Base-by-base conservation (phyloP, 92 coral and sea anemone species). In the Zoanthus sociatus region DNA sequence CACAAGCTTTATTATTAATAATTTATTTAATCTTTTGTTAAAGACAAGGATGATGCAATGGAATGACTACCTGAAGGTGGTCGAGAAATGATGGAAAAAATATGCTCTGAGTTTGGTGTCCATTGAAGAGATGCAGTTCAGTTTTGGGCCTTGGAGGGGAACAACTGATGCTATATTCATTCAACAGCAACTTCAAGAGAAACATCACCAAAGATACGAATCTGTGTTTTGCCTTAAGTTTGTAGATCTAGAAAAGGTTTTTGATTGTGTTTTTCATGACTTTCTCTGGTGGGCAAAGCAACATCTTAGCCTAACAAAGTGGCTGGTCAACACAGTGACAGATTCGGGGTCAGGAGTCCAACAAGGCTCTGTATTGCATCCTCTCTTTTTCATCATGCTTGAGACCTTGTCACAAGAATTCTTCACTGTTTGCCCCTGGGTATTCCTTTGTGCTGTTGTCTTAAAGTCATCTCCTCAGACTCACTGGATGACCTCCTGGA, bases 31-130 rank as follows among this genome's bases (percentile, higher is more conserved):
- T 26, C 26, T 26, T 26, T 26, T 26, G 26, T 26, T 16, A 74
- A 86, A 26, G 86, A 75, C n/a, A 86, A 76, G 47, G 89, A 86
- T 20, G 73, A 86, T 77, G 86, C 72, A 33, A 3, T 86, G 85
- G 89, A 75, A 30, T n/a, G 89, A 86, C 9, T 31, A 10, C 54
- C 54, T 46, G 89, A 86, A 84, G 12, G 83, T 72, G 12, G 84
- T 50, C 17, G 70, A 84, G 26, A 48, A 83, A 44, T 84, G 61
- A 7, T 84, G 18, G 88, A 84, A 46, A 71, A 71, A 68, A 58
- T 84, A 37, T 14, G 18, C 20, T 48, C 84, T 6, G 66, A 71
- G 30, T 10, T 10, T 13, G 33, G 89, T 53, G 58, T 86, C 18
- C 72, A 86, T 86, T 30, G 87, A 76, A 17, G 74, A 76, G 50